Base-by-base conservation (phyloP, 2,113 vertebrate genomes). In the Reinhardtius hippoglossoides region DNA sequence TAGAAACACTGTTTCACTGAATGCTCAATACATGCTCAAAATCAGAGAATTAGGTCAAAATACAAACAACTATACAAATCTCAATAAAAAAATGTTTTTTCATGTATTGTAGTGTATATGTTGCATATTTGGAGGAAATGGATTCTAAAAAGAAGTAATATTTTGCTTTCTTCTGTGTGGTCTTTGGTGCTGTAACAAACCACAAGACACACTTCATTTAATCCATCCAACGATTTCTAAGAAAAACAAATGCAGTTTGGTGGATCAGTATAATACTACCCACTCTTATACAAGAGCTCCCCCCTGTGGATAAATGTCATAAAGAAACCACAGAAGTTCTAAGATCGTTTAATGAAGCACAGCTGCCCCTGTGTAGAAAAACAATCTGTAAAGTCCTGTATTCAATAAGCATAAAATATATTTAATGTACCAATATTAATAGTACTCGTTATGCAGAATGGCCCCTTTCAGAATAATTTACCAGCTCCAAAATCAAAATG, bases 261-360 rank as follows among this genome's bases (percentile, higher is more conserved):
- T 65, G 52, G 15, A 5, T 54, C 57, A 68, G 10, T 16, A 5
- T 35, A 0, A 35, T 4, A 14, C 55, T 1, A 44, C 7, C 12
- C 1, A 13, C 12, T 59, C 66, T 60, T 78, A 55, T 80, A 50
- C 82, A 87, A 85, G 14, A 63, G 82, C 78, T 2, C 86, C 85
- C 73, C 5, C 85, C 78, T 54, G 80, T 90, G 88, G 87, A 77
- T 0, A 72, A 62, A 54, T 50, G 1, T 1, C 3, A 56, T 3
- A 58, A n/a, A 27, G 12, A 13, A 42, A 42, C 2, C 40, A 42
- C 10, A 42, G 12, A 42, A 10, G 40, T 42, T 42, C 40, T 13
- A 42, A 42, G 3, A 42, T 42, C 12, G 3, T 42, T 12, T 13
- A 42, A 42, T 42, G 12, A 42, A 42, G 40, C 40, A 42, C 40